Evolutionary conservation across 2,888 invertebrate species (phyloP).

Genomic region (Cephus spinipes): DNA sequence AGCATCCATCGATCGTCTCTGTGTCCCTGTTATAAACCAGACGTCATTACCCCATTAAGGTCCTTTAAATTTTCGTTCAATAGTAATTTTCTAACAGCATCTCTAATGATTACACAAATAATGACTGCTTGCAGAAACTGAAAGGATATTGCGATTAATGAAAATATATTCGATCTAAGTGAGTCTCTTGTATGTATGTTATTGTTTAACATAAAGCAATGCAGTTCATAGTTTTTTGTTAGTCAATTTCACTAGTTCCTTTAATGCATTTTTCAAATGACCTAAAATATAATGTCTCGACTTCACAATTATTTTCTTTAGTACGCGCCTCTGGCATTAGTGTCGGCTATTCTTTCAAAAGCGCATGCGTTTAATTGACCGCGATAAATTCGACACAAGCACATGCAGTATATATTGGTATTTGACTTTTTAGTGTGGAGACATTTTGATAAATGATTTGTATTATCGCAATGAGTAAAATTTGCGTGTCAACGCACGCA

Average conservation of each 20-base stretch:
- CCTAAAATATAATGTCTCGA: neutral
- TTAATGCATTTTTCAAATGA: neutral
- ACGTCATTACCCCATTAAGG: neutral
- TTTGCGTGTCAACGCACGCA: neutral
- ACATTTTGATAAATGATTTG: neutral
- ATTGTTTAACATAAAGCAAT: neutral
- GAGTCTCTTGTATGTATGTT: neutral
- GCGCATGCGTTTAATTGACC: neutral
- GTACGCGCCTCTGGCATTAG: neutral
- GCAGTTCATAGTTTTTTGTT: neutral
- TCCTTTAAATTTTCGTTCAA: neutral
- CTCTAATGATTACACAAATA: neutral
- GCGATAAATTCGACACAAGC: neutral
- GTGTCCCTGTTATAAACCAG: neutral
- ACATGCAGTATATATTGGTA: neutral
- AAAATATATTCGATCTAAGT: neutral
- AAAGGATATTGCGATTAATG: neutral
- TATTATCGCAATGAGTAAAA: neutral
- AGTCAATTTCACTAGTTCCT: neutral
- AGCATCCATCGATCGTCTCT: neutral
- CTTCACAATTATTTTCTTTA: neutral
- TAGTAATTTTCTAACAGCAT: neutral
- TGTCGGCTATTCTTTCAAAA: neutral
- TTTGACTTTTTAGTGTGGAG: neutral
- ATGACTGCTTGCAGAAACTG: neutral